phyloP scores from a whole-genome alignment of 2,797 vertebrate species.

The Crocidura indochinensis region DNA sequence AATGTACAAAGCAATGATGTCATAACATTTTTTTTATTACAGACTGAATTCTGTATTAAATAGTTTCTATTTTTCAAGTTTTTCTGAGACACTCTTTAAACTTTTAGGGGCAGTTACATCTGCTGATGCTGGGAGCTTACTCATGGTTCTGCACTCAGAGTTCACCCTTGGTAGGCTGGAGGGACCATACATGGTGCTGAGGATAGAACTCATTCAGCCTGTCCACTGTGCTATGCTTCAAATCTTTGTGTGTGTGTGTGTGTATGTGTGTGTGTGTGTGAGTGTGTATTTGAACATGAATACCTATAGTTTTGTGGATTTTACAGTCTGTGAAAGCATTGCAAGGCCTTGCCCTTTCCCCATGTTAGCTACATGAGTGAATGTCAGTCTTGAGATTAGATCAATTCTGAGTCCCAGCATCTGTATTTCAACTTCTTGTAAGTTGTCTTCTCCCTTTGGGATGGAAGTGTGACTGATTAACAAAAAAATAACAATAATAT shows the following conservation, averaged over 20 bases:
- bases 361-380: not conserved
- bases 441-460: not conserved
- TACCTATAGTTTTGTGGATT: not conserved
- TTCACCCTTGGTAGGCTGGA: too few relatives aligned
- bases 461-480: not conserved
- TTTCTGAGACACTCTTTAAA: not conserved
- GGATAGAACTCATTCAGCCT: too few relatives aligned
- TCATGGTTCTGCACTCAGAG: too few relatives aligned
- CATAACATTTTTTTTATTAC: not conserved
- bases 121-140: too few relatives aligned
- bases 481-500: conserved; percentile 9
- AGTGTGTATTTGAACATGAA: not conserved
- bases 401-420: not conserved
- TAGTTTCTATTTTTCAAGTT: conserved; percentile 7
- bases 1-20: not conserved
- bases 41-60: not conserved
- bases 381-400: not conserved
- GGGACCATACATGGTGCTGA: too few relatives aligned
- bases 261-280: too few relatives aligned
- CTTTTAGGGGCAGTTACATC: too few relatives aligned
- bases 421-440: conserved; percentile 30
- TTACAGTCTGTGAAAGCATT: not conserved
- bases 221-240: too few relatives aligned
- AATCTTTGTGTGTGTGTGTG: too few relatives aligned
- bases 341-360: not conserved